These are phyloP conservation scores for Cettia cetti DNA, from an alignment of 2,113 vertebrate genomes.

Conservation along the genomic window DNA sequence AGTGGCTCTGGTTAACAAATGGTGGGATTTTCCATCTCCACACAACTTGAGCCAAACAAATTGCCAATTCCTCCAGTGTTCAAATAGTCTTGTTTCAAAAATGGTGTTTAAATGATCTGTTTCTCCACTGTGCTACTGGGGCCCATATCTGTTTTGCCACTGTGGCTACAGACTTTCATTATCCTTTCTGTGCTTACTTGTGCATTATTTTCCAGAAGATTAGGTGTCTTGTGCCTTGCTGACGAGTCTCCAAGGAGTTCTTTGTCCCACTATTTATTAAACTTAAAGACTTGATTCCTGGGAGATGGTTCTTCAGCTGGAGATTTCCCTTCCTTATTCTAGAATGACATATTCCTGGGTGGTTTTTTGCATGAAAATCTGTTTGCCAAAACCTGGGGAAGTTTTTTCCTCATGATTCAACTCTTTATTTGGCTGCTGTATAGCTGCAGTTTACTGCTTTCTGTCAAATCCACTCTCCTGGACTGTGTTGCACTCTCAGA, in stretches of 20 bases:
- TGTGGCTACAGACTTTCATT: not conserved
- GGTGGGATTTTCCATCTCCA: not conserved
- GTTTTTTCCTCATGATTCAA: not conserved
- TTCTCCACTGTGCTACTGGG: not conserved
- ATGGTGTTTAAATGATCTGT: not conserved
- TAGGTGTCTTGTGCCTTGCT: not conserved
- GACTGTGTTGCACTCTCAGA: not conserved
- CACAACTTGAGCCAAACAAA: not conserved
- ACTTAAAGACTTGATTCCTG: not conserved
- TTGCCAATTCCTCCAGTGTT: not conserved
- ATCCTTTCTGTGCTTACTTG: not conserved
- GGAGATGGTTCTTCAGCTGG: not conserved
- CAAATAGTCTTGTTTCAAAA: not conserved
- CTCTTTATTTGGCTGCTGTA: not conserved
- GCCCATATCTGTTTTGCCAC: not conserved
- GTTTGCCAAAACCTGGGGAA: not conserved
- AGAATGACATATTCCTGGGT: not conserved
- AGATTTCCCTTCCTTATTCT: not conserved
- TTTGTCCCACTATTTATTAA: not conserved
- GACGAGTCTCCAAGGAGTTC: not conserved
- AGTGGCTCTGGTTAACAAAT: not conserved
- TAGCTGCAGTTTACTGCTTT: not conserved
- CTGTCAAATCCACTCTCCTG: not conserved
- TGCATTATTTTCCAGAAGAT: not conserved
- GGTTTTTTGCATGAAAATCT: not conserved